These are phyloP conservation scores for Calephelis virginiensis DNA, from an alignment of 1,140 invertebrate species.

Conservation along the genomic window DNA sequence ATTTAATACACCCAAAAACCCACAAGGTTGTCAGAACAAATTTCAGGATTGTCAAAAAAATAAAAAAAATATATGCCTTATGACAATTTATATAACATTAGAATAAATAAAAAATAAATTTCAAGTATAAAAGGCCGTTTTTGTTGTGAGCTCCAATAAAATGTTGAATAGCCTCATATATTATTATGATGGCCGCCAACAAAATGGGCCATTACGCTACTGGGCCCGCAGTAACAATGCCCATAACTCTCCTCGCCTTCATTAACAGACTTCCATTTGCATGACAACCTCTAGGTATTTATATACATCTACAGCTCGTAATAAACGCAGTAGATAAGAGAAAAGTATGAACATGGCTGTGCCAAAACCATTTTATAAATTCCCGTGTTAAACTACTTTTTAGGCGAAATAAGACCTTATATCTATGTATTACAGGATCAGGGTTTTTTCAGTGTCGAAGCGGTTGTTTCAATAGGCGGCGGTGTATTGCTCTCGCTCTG, in stretches of 20 bases:
- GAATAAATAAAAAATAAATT: constrained; percentile 5
- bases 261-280: constrained; percentile 77
- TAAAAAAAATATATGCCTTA: too few relatives aligned
- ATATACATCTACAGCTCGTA: constrained; percentile 65
- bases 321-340: constrained; percentile 53
- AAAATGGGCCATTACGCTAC: constrained; percentile 70
- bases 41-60: too few relatives aligned
- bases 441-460: constrained; percentile 23
- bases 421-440: constrained; percentile 15
- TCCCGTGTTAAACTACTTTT: background rate
- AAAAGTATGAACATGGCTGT: constrained; percentile 46
- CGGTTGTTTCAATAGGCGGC: constrained; percentile 50
- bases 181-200: constrained; percentile 70
- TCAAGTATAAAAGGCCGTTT: constrained; percentile 3
- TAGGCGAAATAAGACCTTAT: constrained; percentile 43
- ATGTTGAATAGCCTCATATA: constrained; percentile 63
- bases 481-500: constrained; percentile 52
- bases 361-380: constrained; percentile 22
- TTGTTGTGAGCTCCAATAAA: constrained; percentile 45
- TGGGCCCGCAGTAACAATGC: constrained; percentile 71
- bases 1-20: too few relatives aligned
- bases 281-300: constrained; percentile 62
- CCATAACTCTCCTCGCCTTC: constrained; percentile 75
- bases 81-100: background rate
- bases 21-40: too few relatives aligned